phyloP scores from a whole-genome alignment of 1,140 invertebrate genomes.

The Drosophila subobscura region DNA sequence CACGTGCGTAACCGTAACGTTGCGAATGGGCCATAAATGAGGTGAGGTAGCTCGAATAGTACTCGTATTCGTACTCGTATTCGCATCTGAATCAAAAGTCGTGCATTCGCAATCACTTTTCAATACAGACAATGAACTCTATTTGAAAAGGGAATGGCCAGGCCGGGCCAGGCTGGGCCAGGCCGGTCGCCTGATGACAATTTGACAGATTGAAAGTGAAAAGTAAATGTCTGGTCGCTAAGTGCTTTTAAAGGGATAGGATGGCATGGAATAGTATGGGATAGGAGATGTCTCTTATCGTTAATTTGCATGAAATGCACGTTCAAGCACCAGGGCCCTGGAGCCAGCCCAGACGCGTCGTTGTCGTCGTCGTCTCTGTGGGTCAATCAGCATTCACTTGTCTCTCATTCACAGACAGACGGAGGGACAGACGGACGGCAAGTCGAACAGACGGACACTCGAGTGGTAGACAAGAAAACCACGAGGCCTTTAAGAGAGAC shows the following conservation, averaged over 20 bases:
- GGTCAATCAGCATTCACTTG: constrained; percentile 80
- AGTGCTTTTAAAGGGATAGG: constrained; percentile 51
- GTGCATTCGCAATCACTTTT: constrained; percentile 75
- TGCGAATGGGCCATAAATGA: constrained; percentile 46
- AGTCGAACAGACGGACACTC: constrained; percentile 7
- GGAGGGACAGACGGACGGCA: neutral
- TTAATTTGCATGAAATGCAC: constrained; percentile 81
- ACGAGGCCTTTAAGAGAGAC: constrained; percentile 4
- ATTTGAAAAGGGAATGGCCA: too few species aligned
- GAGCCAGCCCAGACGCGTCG: constrained; percentile 48
- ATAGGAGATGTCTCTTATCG: constrained; percentile 32
- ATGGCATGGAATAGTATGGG: neutral
- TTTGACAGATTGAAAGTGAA: constrained; percentile 81
- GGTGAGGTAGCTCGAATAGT: constrained; percentile 21
- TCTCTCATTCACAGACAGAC: constrained; percentile 52
- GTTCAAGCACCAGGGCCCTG: constrained; percentile 46
- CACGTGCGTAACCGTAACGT: constrained; percentile 50
- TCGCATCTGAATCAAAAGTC: constrained; percentile 48
- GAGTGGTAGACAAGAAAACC: constrained; percentile 28
- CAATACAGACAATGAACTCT: constrained; percentile 35
- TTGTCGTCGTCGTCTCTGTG: constrained; percentile 43
- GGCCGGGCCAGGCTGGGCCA: too few species aligned
- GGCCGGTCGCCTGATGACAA: constrained; percentile 41
- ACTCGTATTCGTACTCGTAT: constrained; percentile 20
- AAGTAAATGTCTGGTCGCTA: constrained; percentile 62